Evolutionary conservation across 2,888 invertebrate genomes (phyloP).

Genomic region (Drosophila neotestacea): DNA sequence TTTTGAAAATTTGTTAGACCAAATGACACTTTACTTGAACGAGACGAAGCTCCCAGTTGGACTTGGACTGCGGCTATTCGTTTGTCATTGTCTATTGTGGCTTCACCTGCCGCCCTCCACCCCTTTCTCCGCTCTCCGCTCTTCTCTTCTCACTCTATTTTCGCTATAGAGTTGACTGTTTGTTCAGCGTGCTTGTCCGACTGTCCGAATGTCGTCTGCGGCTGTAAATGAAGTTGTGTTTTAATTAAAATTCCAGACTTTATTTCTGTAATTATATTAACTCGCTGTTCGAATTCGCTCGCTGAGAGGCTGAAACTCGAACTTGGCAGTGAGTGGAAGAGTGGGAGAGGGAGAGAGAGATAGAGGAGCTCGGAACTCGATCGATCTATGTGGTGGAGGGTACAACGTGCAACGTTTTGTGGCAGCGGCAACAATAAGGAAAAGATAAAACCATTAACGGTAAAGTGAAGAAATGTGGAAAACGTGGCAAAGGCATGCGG

Average conservation of each 20-base stretch:
- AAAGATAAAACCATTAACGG: slow-evolving; percentile 79
- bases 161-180: slow-evolving; percentile 26
- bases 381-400: slow-evolving; percentile 46
- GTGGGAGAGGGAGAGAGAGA: background rate
- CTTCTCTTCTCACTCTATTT: background rate
- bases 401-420: slow-evolving; percentile 16
- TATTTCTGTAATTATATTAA: slow-evolving; percentile 83
- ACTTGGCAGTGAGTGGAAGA: background rate
- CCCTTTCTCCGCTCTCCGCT: background rate
- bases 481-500: slow-evolving; percentile 80
- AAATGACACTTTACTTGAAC: slow-evolving; percentile 41
- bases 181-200: slow-evolving; percentile 42
- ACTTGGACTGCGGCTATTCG: slow-evolving; percentile 62
- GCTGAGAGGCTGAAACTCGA: slow-evolving; percentile 15
- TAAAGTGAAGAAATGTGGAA: slow-evolving; percentile 74
- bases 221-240: slow-evolving; percentile 81
- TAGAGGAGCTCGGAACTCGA: slow-evolving; percentile 31
- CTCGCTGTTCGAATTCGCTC: slow-evolving; percentile 74
- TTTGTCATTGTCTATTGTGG: slow-evolving; percentile 67
- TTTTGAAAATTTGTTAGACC: slow-evolving; percentile 54
- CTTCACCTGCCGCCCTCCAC: slow-evolving; percentile 41
- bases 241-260: slow-evolving; percentile 83
- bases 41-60: slow-evolving; percentile 6
- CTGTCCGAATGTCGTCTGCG: slow-evolving; percentile 69
- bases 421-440: slow-evolving; percentile 53